Base-by-base conservation (phyloP, 92 coral and sea anemone genomes). In the Palythoa caribaeorum region DNA sequence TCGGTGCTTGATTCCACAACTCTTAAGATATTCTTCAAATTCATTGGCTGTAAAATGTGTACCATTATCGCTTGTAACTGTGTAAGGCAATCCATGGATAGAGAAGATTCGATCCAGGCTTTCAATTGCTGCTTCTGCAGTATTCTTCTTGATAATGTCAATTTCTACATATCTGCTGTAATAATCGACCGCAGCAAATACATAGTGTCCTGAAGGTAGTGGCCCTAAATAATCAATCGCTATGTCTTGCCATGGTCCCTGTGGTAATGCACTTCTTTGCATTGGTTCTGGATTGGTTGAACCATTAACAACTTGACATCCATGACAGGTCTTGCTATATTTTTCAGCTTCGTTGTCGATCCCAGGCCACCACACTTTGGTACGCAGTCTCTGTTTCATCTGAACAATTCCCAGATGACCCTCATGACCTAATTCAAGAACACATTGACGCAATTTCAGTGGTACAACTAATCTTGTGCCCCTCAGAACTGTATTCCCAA, bases 281-380 rank as follows among this genome's bases (percentile, higher is more conserved):
- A 86, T 3, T 70, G 89, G 94, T 73, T 88, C 89, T 53, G 91
- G 89, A 65, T 54, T 78, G 15, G 47, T 28, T 83, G 76, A 73
- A 53, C 80, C 68, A 19, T 83, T 48, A 38, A 92, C 94, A 84
- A 92, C 77, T 79, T 92, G 92, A 55, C 92, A 92, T 0, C 91
- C 88, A 77, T 92, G 92, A 52, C 94, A 89, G 69, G 90, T 77
- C 19, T 83, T 80, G 57, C 90, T 66, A 52, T 83, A 86, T 20
- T 48, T 80, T 84, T 89, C 92, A 14, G 92, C 94, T 10, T 89
- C 94, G 52, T 68, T 86, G 78, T 89, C 89, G 9, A 92, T 79
- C 54, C 89, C 88, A 1, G 92, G 90, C 94, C 93, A 92, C 92
- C 91, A 92, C 17, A 89, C 91, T 74, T 92, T 89, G 19, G 71